These are phyloP conservation scores for Hippoglossus stenolepis DNA, from an alignment of 2,113 vertebrate genomes.

Conservation along the genomic window DNA sequence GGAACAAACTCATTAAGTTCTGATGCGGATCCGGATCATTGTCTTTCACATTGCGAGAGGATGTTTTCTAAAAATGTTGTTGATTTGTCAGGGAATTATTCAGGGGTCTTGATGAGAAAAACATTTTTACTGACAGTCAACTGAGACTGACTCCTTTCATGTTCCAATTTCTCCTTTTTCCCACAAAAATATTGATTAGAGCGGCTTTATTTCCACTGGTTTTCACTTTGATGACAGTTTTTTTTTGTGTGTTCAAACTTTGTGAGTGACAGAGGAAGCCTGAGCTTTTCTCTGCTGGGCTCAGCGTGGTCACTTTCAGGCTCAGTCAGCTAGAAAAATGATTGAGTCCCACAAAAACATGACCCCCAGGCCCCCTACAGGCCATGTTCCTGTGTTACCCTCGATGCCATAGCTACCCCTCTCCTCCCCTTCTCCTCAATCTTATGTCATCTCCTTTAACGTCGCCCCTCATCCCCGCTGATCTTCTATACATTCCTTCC, in stretches of 20 bases:
- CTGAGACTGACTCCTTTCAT: no score
- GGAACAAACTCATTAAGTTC: no score
- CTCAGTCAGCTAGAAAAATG: conserved; percentile 62
- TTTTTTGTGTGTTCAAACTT: neutral
- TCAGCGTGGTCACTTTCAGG: conserved; percentile 53
- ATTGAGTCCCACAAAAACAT: conserved; percentile 57
- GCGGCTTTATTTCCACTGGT: conserved; percentile 2
- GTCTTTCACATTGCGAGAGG: no score
- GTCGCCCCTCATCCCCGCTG: conserved; percentile 23
- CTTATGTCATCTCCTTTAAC: conserved; percentile 42
- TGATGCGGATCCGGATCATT: no score
- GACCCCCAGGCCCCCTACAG: neutral
- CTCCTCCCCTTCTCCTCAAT: conserved; percentile 17
- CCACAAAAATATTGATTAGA: neutral
- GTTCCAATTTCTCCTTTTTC: no score
- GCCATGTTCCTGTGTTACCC: conserved; percentile 33
- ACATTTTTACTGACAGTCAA: no score
- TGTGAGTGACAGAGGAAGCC: conserved; percentile 23
- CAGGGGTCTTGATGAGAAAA: no score
- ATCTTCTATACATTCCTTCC: conserved; percentile 45
- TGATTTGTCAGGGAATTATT: no score
- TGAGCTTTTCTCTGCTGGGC: conserved; percentile 11
- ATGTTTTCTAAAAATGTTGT: no score
- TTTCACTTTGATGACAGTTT: neutral
- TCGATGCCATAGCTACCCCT: conserved; percentile 8